phyloP scores from a whole-genome alignment of 2,113 vertebrate genomes.

The Megalops atlanticus region DNA sequence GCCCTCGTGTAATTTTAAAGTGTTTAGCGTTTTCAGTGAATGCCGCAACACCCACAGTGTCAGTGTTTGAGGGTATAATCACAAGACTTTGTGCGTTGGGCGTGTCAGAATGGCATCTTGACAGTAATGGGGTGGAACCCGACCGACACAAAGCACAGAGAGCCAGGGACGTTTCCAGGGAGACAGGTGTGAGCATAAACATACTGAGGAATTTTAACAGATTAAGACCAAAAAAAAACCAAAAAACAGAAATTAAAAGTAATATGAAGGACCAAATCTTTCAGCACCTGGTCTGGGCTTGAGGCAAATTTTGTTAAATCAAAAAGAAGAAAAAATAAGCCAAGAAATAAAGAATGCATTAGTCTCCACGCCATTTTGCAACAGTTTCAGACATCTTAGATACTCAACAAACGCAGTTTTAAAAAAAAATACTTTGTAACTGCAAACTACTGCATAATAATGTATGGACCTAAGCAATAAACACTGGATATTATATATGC shows the following conservation, averaged over 20 bases:
- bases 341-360: slow-evolving; percentile 37
- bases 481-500: slow-evolving; percentile 52
- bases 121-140: background rate
- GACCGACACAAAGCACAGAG: background rate
- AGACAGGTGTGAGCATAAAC: background rate
- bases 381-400: slow-evolving; percentile 42
- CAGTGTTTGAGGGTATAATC: background rate
- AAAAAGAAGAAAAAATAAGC: slow-evolving; percentile 11
- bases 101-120: background rate
- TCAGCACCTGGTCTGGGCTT: slow-evolving; percentile 14
- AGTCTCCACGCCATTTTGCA: slow-evolving; percentile 40
- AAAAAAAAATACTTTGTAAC: slow-evolving; percentile 47
- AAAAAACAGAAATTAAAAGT: slow-evolving; percentile 1
- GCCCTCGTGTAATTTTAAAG: background rate
- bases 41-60: background rate
- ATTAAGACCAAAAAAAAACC: background rate
- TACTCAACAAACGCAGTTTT: slow-evolving; percentile 55
- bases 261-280: slow-evolving; percentile 30
- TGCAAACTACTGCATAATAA: slow-evolving; percentile 58
- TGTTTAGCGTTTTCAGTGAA: background rate
- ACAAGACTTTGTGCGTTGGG: background rate
- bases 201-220: background rate
- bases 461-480: slow-evolving; percentile 34
- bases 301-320: slow-evolving; percentile 15
- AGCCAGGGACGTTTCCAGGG: background rate